These are phyloP conservation scores for Micrasema minimum DNA, from an alignment of 1,140 invertebrate genomes.

Conservation along the genomic window DNA sequence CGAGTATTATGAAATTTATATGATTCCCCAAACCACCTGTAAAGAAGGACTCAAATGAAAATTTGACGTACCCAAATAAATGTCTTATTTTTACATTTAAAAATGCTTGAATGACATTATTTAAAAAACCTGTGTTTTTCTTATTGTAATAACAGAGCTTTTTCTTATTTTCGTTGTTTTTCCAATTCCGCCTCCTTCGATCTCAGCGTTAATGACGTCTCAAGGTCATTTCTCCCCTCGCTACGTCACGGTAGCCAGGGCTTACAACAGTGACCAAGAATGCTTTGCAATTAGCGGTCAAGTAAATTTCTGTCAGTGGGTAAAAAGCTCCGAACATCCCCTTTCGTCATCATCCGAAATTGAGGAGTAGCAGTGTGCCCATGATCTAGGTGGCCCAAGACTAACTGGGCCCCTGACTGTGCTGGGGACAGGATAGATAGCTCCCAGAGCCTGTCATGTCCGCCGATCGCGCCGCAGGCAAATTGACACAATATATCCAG, in stretches of 20 bases:
- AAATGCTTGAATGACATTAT: too few relatives aligned
- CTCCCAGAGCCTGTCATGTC: neutral
- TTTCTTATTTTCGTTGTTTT: too few relatives aligned
- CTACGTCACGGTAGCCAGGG: neutral
- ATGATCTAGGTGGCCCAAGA: neutral
- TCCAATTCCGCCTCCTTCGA: neutral
- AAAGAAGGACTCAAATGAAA: too few relatives aligned
- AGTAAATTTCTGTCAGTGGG: neutral
- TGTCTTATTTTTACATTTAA: too few relatives aligned
- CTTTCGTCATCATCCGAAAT: neutral
- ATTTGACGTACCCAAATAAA: too few relatives aligned
- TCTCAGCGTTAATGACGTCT: neutral
- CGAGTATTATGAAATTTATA: too few relatives aligned
- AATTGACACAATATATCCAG: slow-evolving; percentile 20
- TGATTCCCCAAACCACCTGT: too few relatives aligned
- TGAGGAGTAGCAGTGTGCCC: neutral
- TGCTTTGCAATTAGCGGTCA: neutral
- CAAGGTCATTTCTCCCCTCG: slow-evolving; percentile 12
- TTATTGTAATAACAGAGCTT: too few relatives aligned
- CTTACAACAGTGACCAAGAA: neutral
- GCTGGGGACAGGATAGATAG: neutral
- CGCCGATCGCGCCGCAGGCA: neutral
- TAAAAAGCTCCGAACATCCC: slow-evolving; percentile 5
- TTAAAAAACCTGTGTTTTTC: too few relatives aligned
- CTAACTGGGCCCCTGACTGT: neutral